These are phyloP conservation scores for Orestias chungarensis DNA, from an alignment of 2,797 vertebrate genomes.

Conservation along the genomic window DNA sequence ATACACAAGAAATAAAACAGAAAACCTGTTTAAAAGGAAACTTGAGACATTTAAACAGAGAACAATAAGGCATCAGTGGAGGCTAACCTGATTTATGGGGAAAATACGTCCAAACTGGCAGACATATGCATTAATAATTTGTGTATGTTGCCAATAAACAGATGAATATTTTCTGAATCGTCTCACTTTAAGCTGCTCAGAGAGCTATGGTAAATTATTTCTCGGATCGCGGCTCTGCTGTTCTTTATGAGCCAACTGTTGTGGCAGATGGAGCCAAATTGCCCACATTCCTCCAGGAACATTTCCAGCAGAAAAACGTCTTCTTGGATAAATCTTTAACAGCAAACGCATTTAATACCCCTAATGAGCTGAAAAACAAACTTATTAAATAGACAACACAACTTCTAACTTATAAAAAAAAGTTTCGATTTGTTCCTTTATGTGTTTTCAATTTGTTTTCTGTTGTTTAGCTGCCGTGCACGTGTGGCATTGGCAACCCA, in stretches of 20 bases:
- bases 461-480: conserved; percentile 84
- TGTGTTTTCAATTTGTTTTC: not conserved
- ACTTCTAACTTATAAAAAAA: too few species aligned
- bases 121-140: conserved; percentile 32
- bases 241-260: conserved; percentile 74
- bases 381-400: conserved; percentile 10
- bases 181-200: conserved; percentile 44
- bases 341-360: conserved; percentile 37
- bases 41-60: not conserved
- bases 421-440: not conserved
- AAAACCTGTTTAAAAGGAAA: not conserved
- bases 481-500: conserved; percentile 88
- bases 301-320: conserved; percentile 64
- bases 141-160: conserved; percentile 34
- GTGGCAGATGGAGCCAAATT: conserved; percentile 75
- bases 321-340: conserved; percentile 52
- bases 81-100: conserved; percentile 39
- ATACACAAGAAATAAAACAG: too few species aligned
- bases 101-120: conserved; percentile 29
- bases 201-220: conserved; percentile 56
- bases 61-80: not conserved
- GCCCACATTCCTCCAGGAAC: conserved; percentile 53
- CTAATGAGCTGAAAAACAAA: conserved; percentile 28
- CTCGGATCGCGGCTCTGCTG: conserved; percentile 47
- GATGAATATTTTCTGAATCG: conserved; percentile 58